Conservation (phyloP, 1,140 invertebrate species). For the Euglossa dilemma region DNA sequence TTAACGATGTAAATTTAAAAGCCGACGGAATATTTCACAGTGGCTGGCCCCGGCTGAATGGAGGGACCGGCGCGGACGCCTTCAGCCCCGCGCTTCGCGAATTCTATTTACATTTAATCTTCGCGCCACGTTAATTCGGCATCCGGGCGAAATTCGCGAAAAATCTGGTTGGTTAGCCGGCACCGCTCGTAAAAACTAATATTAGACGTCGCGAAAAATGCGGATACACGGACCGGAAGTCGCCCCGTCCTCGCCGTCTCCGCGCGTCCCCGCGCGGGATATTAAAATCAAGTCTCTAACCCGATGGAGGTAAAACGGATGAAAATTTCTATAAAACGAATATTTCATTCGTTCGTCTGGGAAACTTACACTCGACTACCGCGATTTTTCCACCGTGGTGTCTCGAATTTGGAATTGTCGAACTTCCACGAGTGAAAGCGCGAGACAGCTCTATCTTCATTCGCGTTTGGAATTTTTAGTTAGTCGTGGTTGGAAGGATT, state of each 20-base stretch:
- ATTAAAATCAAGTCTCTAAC: slow-evolving; percentile 1
- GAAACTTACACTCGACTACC: too few relatives aligned
- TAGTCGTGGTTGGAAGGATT: background rate
- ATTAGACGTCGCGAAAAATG: slow-evolving; percentile 51
- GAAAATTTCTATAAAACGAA: too few relatives aligned
- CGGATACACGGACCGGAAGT: slow-evolving; percentile 9
- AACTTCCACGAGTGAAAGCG: too few relatives aligned
- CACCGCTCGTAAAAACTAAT: slow-evolving; percentile 58
- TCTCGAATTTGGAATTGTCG: too few relatives aligned
- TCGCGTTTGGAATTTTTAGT: too few relatives aligned
- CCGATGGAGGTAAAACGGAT: too few relatives aligned
- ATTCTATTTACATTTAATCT: slow-evolving; percentile 69
- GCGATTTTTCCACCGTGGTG: too few relatives aligned
- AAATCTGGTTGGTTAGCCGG: slow-evolving; percentile 57
- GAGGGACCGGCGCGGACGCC: background rate
- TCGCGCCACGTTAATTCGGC: slow-evolving; percentile 59
- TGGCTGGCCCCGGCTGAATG: background rate
- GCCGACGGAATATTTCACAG: slow-evolving; percentile 40
- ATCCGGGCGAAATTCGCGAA: slow-evolving; percentile 56
- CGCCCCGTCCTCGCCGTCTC: slow-evolving; percentile 14
- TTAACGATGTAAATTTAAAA: slow-evolving; percentile 54
- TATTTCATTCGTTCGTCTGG: too few relatives aligned
- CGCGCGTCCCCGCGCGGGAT: background rate
- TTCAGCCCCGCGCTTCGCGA: slow-evolving; percentile 16
- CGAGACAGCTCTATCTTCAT: too few relatives aligned